Percentiles rank a stretch among this genome's conserved stretches.
phyloP scores from a whole-genome alignment of 2,113 vertebrate genomes.

The Eulemur rufifrons region DNA sequence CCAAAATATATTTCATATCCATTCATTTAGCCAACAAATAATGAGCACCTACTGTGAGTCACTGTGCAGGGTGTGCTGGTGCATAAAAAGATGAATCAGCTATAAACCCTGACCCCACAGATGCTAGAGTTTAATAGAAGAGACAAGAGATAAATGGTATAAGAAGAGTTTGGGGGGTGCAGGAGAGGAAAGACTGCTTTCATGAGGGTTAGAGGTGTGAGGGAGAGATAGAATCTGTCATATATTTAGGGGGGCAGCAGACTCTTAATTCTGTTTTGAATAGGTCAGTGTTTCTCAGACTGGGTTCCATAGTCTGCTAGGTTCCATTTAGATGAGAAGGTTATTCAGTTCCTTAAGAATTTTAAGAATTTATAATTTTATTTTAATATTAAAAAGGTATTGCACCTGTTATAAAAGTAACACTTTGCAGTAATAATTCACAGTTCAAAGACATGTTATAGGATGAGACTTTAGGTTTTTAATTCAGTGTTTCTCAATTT shows the following conservation, averaged over 20 bases:
- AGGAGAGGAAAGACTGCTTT: background rate
- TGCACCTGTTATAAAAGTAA: constrained; percentile 14
- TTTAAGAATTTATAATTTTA: constrained; percentile 44
- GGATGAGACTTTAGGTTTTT: constrained; percentile 21
- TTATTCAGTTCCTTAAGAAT: background rate
- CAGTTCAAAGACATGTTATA: background rate
- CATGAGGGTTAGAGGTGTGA: background rate
- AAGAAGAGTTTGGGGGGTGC: background rate
- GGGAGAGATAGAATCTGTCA: background rate
- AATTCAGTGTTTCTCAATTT: constrained; percentile 48
- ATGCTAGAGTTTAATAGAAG: background rate
- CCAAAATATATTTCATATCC: background rate
- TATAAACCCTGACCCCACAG: background rate
- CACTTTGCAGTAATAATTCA: background rate
- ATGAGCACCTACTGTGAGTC: background rate
- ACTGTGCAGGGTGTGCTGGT: background rate
- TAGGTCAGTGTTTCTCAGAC: background rate
- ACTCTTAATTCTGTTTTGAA: background rate
- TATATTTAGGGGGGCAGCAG: background rate
- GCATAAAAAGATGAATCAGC: background rate
- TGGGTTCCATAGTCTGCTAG: background rate
- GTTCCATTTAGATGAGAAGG: background rate
- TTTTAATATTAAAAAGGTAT: constrained; percentile 13
- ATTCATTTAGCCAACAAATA: constrained; percentile 10
- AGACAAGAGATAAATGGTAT: background rate